A percentile compares a stretch with the other conserved stretches of the same genome.
Evolutionary conservation across 2,797 vertebrate species (phyloP).

Genomic region (Microchirus variegatus): DNA sequence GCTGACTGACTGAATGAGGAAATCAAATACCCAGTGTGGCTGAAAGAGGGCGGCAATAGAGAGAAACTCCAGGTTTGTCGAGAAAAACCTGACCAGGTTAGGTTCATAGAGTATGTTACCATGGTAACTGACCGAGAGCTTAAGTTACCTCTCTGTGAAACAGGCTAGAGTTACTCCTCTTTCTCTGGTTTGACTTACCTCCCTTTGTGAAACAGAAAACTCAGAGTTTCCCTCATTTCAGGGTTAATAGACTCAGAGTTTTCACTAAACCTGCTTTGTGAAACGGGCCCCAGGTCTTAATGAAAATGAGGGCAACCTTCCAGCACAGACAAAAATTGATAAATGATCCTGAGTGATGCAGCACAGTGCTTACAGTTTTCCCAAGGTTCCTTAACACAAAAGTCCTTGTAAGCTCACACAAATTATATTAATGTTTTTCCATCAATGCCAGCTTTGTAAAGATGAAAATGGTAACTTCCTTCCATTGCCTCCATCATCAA

Average conservation of each 20-base stretch:
- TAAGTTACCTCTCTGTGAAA: no score
- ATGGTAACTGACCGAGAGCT: no score
- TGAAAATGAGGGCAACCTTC: constrained; percentile 30
- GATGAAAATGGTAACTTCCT: constrained; percentile 1
- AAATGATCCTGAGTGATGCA: constrained; percentile 18
- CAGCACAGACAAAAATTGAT: constrained; percentile 21
- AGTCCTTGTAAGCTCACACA: not conserved
- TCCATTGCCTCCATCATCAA: no score
- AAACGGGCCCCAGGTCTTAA: constrained; percentile 26
- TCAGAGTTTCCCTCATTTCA: no score
- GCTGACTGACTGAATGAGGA: no score
- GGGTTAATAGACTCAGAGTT: no score
- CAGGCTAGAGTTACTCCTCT: no score
- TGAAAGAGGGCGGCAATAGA: constrained; percentile 7
- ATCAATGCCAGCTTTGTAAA: constrained; percentile 1
- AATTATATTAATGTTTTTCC: no score
- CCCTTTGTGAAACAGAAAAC: no score
- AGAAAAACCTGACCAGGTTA: constrained; percentile 33
- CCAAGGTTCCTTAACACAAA: constrained; percentile 1
- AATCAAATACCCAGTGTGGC: constrained; percentile 6
- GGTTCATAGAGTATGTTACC: no score
- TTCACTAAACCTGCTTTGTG: no score
- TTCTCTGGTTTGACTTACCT: no score
- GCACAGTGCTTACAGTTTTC: constrained; percentile 13
- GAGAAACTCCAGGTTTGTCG: constrained; percentile 17